Evolutionary conservation across 2,888 invertebrate species (phyloP).

Genomic region (Strigamia maritima): DNA sequence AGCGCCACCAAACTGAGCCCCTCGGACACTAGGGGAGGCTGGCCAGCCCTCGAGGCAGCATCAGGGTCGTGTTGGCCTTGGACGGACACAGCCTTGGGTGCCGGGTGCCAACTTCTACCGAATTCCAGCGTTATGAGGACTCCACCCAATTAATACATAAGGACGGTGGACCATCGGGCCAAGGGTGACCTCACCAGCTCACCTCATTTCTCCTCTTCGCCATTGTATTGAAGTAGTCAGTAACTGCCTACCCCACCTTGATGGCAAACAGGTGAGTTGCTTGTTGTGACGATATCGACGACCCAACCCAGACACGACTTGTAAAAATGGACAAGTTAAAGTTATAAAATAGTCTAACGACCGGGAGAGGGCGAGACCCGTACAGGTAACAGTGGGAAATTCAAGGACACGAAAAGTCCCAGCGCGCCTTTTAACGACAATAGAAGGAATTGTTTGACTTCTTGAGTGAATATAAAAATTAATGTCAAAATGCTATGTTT

Average conservation of each 20-base stretch:
- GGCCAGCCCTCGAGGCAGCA: neutral
- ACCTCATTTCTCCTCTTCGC: neutral
- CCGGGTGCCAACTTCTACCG: neutral
- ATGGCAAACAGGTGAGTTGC: slow-evolving; percentile 26
- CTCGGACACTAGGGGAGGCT: neutral
- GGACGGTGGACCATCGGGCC: slow-evolving; percentile 16
- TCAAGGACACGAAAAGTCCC: neutral
- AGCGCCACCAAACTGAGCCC: neutral
- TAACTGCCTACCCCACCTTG: neutral
- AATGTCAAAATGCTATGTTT: neutral
- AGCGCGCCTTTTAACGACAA: neutral
- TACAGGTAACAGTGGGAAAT: slow-evolving; percentile 1
- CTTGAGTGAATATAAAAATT: neutral
- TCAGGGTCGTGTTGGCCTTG: slow-evolving; percentile 28
- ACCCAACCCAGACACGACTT: slow-evolving; percentile 28
- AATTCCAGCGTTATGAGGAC: slow-evolving; percentile 34
- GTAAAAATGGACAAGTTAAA: slow-evolving; percentile 33
- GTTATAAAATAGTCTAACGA: slow-evolving; percentile 9
- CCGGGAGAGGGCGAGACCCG: slow-evolving; percentile 23
- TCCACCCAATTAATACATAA: slow-evolving; percentile 37
- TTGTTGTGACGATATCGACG: neutral
- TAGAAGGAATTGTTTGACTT: neutral
- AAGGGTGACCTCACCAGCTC: neutral
- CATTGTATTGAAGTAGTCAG: neutral
- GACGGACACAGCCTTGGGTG: slow-evolving; percentile 24